Conservation (phyloP, 2,888 invertebrate species). For the Nebria salina region DNA sequence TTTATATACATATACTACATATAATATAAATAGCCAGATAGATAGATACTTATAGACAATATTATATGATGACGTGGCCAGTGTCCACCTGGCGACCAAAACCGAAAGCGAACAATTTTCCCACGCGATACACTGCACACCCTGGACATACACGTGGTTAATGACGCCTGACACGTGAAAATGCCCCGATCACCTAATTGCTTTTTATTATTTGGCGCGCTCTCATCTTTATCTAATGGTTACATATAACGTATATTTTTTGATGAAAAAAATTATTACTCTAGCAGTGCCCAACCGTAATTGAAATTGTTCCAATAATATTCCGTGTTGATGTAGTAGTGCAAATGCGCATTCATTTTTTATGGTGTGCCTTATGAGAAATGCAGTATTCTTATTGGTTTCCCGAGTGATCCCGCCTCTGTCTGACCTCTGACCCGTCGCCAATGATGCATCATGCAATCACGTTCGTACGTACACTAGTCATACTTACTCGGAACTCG, state of each 20-base stretch:
- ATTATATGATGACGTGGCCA: neutral
- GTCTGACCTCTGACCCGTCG: slow-evolving; percentile 30
- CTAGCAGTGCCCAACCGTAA: too few relatives aligned
- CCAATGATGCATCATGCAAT: slow-evolving; percentile 14
- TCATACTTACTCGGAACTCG: neutral
- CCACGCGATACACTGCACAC: slow-evolving; percentile 28
- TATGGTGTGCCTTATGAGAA: neutral
- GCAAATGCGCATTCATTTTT: neutral
- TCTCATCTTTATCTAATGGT: neutral
- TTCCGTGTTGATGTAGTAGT: neutral
- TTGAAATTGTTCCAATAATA: too few relatives aligned
- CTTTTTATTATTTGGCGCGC: neutral
- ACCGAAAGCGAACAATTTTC: slow-evolving; percentile 15
- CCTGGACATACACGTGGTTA: slow-evolving; percentile 24
- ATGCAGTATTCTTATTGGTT: slow-evolving; percentile 21
- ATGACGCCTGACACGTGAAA: slow-evolving; percentile 36
- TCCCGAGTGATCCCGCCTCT: slow-evolving; percentile 13
- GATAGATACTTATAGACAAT: neutral
- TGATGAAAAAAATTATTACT: too few relatives aligned
- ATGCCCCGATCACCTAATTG: slow-evolving; percentile 22
- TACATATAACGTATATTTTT: neutral
- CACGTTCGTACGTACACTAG: neutral
- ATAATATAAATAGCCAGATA: neutral
- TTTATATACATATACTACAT: neutral
- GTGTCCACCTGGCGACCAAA: slow-evolving; percentile 31